Evolutionary conservation across 2,797 vertebrate genomes (phyloP), one percentile per base, ranked within the genome.

Genomic region (Semotilus atromaculatus): DNA sequence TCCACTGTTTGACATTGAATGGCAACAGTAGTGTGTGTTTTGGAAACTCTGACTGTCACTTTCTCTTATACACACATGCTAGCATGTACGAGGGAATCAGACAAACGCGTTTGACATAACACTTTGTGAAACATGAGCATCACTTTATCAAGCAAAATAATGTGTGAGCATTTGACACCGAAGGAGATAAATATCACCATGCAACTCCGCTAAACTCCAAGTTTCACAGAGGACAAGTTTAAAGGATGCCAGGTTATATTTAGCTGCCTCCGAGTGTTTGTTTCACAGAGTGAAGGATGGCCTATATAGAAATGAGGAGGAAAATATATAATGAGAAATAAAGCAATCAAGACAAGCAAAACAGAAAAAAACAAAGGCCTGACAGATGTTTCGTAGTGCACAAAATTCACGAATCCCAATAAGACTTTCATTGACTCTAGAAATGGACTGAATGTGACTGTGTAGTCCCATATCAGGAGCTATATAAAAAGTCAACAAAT

Each of bases 161-260:
- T 14, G 38, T 62, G 5, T 14, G 40, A 66, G 83, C 60, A 76
- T 62, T 34, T 48, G 67, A 74, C 81, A 29, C 36, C 73, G 81
- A 80, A 76, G 75, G 51, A 75, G 78, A 87, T 76, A 55, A 82
- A 85, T 81, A 85, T 75, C 80, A 74, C 72, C 3, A 16, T 77
- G 58, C 81, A 78, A 86, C 82, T 89, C 71, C 48, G 38, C 77
- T 77, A 88, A 88, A 85, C 85, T 84, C 58, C 36, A 83, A 84
- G 85, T 88, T 88, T 88, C 82, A 83, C 85, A 74, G 85, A 90
- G 83, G 85, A 88, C 81, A 55, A 66, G 83, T 84, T 87, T 88
- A 89, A 89, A 88, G 81, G 85, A 86, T 88, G 81, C 60, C 48
- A 45, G 81, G 86, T 84, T 90, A 90, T 89, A 88, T 89, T 89